phyloP scores from a whole-genome alignment of 2,888 invertebrate genomes.

The Melanostoma scalare region DNA sequence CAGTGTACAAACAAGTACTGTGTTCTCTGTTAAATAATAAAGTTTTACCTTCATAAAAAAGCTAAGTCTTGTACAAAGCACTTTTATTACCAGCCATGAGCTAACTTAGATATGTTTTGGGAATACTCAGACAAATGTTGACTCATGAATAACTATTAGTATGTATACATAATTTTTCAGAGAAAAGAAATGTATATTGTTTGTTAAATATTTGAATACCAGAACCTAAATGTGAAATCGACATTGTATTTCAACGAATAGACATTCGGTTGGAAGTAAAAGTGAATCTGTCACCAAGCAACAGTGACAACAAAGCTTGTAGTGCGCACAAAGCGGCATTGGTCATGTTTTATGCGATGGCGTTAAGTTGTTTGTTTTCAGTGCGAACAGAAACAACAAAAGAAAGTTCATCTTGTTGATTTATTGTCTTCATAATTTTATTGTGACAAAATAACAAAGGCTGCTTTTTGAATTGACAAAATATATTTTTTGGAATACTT shows the following conservation, averaged over 20 bases:
- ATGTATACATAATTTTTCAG: not conserved
- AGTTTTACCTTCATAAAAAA: no score
- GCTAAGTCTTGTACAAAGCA: no score
- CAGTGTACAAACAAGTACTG: no score
- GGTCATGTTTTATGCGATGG: constrained; percentile 6
- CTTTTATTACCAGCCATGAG: no score
- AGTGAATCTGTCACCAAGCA: constrained; percentile 19
- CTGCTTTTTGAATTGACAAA: not conserved
- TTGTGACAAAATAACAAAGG: not conserved
- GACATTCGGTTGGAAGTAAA: constrained; percentile 35
- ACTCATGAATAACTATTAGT: no score
- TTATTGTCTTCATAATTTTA: not conserved
- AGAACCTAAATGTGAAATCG: constrained; percentile 20
- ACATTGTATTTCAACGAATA: not conserved
- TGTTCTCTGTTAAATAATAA: no score
- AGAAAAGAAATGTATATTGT: constrained; percentile 22
- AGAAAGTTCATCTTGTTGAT: constrained; percentile 24
- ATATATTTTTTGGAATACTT: no score
- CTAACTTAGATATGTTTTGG: no score
- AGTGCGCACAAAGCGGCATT: constrained; percentile 19
- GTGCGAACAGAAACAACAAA: constrained; percentile 21
- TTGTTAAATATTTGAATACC: constrained; percentile 46
- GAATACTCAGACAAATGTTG: no score
- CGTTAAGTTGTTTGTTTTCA: constrained; percentile 15
- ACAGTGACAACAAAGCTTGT: not conserved